phyloP scores from a whole-genome alignment of 2,797 vertebrate genomes.

The Gambusia yucatana region DNA sequence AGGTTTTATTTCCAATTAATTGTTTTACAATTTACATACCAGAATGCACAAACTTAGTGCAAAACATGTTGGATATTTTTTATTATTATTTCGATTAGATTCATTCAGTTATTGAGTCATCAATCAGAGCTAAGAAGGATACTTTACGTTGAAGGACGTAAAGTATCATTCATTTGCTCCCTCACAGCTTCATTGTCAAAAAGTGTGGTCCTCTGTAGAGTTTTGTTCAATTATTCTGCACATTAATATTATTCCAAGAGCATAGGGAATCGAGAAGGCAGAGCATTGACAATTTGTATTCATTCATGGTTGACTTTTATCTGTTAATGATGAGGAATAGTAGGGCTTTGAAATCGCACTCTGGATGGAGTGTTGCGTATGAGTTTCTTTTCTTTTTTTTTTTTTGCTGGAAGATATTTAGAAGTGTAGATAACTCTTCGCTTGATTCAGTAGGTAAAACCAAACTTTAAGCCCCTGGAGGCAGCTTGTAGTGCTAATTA shows the following conservation, averaged over 20 bases:
- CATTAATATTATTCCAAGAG: neutral
- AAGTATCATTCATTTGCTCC: neutral
- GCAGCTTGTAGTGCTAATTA: neutral
- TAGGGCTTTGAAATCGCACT: neutral
- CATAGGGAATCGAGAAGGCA: constrained; percentile 8
- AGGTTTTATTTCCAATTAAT: neutral
- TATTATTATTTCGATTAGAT: neutral
- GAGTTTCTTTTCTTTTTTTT: neutral
- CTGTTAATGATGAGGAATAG: neutral
- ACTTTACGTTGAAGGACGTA: too few species aligned
- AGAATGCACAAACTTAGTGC: neutral
- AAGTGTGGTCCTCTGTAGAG: neutral
- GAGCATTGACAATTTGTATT: constrained; percentile 1
- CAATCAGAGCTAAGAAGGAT: neutral
- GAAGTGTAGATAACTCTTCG: neutral
- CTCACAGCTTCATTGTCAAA: neutral
- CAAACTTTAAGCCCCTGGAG: neutral
- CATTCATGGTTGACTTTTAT: neutral
- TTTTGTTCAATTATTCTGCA: neutral
- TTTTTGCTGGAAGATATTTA: neutral
- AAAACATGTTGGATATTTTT: neutral
- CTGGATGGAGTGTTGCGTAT: neutral
- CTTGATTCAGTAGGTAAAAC: neutral
- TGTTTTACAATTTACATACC: neutral
- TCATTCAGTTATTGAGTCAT: neutral